Percentiles rank a stretch among this genome's conserved stretches.
These are phyloP conservation scores for Cottus gobio DNA, from an alignment of 2,113 vertebrate species.

Conservation along the genomic window DNA sequence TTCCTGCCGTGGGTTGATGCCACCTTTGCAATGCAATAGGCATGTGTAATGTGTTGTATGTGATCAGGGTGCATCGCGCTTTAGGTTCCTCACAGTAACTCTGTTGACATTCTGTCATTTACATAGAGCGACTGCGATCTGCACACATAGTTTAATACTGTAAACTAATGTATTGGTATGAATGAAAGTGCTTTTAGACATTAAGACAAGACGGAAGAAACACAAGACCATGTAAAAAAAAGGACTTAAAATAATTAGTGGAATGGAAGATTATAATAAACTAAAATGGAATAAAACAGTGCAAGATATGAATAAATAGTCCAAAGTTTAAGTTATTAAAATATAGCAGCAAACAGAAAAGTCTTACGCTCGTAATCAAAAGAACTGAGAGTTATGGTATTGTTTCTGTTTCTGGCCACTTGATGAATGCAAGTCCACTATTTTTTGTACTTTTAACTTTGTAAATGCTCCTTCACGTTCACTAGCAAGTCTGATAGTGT, in stretches of 20 bases:
- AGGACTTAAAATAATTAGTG: no score
- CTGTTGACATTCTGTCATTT: neutral
- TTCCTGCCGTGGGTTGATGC: neutral
- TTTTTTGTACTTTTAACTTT: neutral
- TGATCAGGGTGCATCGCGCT: neutral
- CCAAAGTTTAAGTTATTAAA: neutral
- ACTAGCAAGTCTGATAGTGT: neutral
- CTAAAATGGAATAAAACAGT: no score
- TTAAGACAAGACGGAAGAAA: neutral
- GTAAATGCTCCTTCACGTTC: neutral
- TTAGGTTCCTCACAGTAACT: neutral
- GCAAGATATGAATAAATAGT: neutral
- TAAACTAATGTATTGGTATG: neutral
- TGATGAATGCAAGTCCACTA: no score
- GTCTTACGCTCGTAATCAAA: no score
- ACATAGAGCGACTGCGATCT: neutral
- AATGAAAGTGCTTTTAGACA: neutral
- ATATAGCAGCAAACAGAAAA: neutral
- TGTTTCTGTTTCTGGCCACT: no score
- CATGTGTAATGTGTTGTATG: neutral
- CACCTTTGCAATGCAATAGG: neutral
- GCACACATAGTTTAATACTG: neutral
- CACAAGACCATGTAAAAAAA: no score
- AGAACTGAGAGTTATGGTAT: no score
- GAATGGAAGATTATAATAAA: neutral